Base-by-base conservation (phyloP, 2,888 invertebrate species). In the Drosophila mayaguana region DNA sequence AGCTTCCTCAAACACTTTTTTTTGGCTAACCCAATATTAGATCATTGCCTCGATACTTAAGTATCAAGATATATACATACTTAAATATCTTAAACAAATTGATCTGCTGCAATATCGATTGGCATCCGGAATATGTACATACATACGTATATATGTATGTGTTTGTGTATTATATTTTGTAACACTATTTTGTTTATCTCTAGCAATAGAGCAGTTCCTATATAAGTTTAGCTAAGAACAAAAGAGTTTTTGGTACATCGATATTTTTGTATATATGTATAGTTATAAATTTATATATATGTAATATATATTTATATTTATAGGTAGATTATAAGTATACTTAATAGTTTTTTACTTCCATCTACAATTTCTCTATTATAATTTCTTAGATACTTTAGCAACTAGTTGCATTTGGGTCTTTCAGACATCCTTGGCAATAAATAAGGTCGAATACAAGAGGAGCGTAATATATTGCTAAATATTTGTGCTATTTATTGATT, bases 21-120 rank as follows among this genome's bases (percentile, higher is more conserved):
- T 43, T 57, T 34, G 45, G 45, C 45, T 36, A 57, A 20, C 34
- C 34, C 45, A 57, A 22, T 57, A 34, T 43, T 34, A 56, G 32
- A 40, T n/a, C 34, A 56, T 28, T 20, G 25, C 9, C 22, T 9
- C 16, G 18, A 55, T 32, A 34, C 20, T 20, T 16, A 16, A 11
- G 43, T 18, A 46, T 57, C 60, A 28, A 28, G 28, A 51, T 36
- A 36, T 20, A 56, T 43, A 36, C 34, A 56, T 43, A 36, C 34
- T 45, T 8, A 22, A 28, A 12, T 18, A 46, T 57, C 60, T 69
- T 43, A 65, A 45, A 48, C 65, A 73, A 34, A 43, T 36, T 63
- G 72, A 67, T 79, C 66, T 63, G 60, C 32, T 54, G 55, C 25
- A 64, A 80, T 70, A 79, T 72, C 68, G 59, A 64, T 36, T 59